Base-by-base conservation (phyloP, 23 tunicate genomes). In the Botrylloides violaceus region DNA sequence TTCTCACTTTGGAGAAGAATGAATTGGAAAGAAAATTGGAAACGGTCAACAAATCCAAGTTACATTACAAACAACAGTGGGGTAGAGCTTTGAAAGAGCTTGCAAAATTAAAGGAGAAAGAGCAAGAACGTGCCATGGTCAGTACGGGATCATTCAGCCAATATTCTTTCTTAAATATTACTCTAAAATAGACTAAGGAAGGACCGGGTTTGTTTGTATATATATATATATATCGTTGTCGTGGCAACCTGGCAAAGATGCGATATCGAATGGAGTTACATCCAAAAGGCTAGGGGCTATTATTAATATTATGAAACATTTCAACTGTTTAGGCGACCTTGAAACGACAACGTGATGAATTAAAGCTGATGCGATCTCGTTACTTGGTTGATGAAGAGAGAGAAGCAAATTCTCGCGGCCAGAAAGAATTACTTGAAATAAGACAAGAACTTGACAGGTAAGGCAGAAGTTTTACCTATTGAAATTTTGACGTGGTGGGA, bases 21-120 rank as follows among this genome's bases (percentile, higher is more conserved):
- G 99, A 95, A 70, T 59, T 86, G 25, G 96, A 95, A 36, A 87
- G 95, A 30, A 89, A 89, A 36, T 66, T 95, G 4, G 99, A 95
- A 33, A 74, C 99, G 1, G 71, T 80, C 0, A 73, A 70, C 61
- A 95, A 95, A 49, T 89, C 99, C 4, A 95, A 95, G 65, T 76
- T 81, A 59, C 99, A 95, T 55, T 95, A 95, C 79, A 95, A 95
- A 43, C 99, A 87, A 53, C 99, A 95, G 58, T 95, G 99, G 99
- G 83, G 88, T 1, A 62, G 99, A 43, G 85, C 99, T 0, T 39
- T 95, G 1, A 87, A 83, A 57, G 99, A 95, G 55, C 70, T 95
- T 58, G 96, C 94, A 9, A 71, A 66, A 72, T 74, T 84, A 72
- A 95, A 95, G 66, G 79, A 87, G 47, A 61, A 89, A 5, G 99